phyloP scores from a whole-genome alignment of 2,797 vertebrate genomes.

The Anguilla obscura region DNA sequence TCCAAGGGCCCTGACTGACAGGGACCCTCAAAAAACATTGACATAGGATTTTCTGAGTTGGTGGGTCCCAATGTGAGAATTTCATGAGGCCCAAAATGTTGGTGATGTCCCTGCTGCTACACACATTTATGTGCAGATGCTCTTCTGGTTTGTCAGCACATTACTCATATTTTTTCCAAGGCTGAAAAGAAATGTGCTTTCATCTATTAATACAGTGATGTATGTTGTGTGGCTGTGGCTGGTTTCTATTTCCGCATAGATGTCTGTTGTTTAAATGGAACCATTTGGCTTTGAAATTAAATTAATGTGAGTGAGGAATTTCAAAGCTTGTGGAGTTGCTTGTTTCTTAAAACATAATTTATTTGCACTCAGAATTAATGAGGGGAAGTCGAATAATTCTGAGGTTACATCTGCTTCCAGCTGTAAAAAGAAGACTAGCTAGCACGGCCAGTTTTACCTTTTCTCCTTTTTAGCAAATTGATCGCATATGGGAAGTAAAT shows the following conservation, averaged over 20 bases:
- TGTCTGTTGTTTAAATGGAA: not conserved
- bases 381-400: not conserved
- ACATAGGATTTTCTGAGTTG: too few species aligned
- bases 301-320: not conserved
- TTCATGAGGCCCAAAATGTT: too few species aligned
- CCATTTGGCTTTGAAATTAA: not conserved
- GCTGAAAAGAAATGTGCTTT: not conserved
- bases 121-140: not conserved
- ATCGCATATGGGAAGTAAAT: not conserved
- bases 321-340: not conserved
- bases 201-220: not conserved
- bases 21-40: too few species aligned
- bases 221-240: not conserved
- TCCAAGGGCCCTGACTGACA: too few species aligned
- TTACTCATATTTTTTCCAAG: not conserved
- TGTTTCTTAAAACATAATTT: not conserved
- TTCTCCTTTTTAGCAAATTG: not conserved
- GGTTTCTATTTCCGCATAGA: not conserved
- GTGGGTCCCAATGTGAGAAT: too few species aligned
- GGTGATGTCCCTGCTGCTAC: too few species aligned
- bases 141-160: not conserved
- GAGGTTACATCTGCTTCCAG: not conserved
- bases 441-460: not conserved
- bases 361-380: not conserved
- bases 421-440: not conserved